These are phyloP conservation scores for Astatoreochromis straeleni DNA, from an alignment of 2,113 vertebrate species.

Conservation along the genomic window DNA sequence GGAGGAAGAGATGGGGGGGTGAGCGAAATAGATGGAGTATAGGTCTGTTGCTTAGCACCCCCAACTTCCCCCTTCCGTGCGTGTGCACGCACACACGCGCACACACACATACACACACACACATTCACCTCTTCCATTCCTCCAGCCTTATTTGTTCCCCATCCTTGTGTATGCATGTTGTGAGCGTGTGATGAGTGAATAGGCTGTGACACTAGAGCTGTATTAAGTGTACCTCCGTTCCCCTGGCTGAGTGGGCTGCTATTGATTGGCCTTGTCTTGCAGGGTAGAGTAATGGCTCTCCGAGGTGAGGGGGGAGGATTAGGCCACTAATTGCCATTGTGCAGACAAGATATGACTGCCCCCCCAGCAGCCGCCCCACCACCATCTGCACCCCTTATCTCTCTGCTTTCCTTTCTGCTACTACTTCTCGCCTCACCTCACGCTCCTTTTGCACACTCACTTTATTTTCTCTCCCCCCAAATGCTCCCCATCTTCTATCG, in stretches of 20 bases:
- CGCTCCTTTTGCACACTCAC: conserved; percentile 30
- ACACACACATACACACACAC: accelerated
- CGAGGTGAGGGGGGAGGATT: conserved; percentile 69
- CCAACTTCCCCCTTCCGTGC: not conserved
- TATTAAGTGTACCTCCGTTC: conserved; percentile 80
- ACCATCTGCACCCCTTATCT: conserved; percentile 58
- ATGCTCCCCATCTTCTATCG: not conserved
- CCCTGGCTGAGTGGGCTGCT: conserved; percentile 72
- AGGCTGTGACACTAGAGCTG: conserved; percentile 76
- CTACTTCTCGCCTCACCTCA: conserved; percentile 15
- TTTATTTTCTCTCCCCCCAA: not conserved
- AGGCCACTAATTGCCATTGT: conserved; percentile 84
- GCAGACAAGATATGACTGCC: conserved; percentile 75
- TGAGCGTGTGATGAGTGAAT: conserved; percentile 65
- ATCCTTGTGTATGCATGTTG: conserved; percentile 24
- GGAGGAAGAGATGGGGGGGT: not conserved
- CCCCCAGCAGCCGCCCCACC: conserved; percentile 32
- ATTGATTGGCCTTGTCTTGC: conserved; percentile 82
- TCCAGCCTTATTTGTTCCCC: conserved; percentile 30
- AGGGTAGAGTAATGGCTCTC: conserved; percentile 78
- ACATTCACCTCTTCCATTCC: not conserved
- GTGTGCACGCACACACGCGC: accelerated
- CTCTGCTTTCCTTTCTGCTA: not conserved
- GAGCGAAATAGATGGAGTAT: not conserved
- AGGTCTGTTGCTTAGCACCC: conserved; percentile 50